A percentile compares a stretch with the other conserved stretches of the same genome.
These are phyloP conservation scores for Anseranas semipalmata DNA, from an alignment of 2,113 vertebrate species.

Conservation along the genomic window DNA sequence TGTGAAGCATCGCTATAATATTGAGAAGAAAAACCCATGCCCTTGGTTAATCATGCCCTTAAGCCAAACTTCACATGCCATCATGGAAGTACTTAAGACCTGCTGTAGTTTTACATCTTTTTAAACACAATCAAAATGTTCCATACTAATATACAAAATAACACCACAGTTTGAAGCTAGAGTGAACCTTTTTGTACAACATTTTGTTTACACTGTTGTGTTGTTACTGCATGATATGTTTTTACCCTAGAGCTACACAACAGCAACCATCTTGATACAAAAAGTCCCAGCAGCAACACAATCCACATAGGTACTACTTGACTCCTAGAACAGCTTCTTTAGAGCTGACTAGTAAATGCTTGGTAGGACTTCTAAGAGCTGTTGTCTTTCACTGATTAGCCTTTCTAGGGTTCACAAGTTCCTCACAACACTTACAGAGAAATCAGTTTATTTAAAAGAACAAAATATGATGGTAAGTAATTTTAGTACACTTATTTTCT, in stretches of 20 bases:
- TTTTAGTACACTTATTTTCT: not conserved
- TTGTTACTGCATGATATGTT: not conserved
- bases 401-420: not conserved
- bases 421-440: not conserved
- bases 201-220: not conserved
- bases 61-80: constrained; percentile 1
- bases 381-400: not conserved
- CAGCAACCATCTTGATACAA: not conserved
- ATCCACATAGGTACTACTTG: not conserved
- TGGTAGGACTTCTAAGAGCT: not conserved
- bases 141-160: not conserved
- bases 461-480: not conserved
- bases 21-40: not conserved
- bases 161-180: not conserved
- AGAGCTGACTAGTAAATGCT: not conserved
- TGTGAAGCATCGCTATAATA: constrained; percentile 36
- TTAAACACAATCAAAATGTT: not conserved
- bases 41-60: not conserved
- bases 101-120: not conserved
- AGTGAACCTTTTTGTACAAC: not conserved
- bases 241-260: not conserved
- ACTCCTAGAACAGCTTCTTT: not conserved
- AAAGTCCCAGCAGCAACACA: not conserved
- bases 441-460: not conserved
- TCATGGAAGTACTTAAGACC: not conserved